These are phyloP conservation scores for Amblyopsis hoosieri DNA, from an alignment of 2,797 vertebrate species.

Conservation along the genomic window DNA sequence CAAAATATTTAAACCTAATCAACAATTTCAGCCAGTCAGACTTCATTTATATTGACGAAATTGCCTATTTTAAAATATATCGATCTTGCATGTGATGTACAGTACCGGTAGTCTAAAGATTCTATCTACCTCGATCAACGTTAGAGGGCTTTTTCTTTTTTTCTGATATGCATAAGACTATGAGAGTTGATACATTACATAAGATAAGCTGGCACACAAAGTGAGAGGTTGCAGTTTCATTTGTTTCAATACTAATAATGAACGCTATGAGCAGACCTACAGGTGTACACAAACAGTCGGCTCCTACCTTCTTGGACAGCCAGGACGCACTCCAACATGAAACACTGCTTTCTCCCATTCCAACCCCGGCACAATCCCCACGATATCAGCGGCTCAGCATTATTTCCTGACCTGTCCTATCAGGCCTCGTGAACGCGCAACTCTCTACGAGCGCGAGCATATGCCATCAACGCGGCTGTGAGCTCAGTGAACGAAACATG, in stretches of 20 bases:
- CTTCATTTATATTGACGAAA: background rate
- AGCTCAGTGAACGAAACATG: background rate
- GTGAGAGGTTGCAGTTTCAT: constrained; percentile 30
- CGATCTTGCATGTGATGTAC: constrained; percentile 26
- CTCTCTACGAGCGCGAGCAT: constrained; percentile 47
- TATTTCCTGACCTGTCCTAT: constrained; percentile 59
- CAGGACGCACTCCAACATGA: constrained; percentile 44
- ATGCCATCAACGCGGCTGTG: constrained; percentile 35
- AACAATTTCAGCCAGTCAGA: background rate
- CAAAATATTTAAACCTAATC: no score
- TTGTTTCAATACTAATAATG: constrained; percentile 23
- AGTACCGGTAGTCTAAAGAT: constrained; percentile 3
- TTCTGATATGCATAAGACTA: constrained; percentile 62
- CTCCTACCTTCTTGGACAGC: constrained; percentile 42
- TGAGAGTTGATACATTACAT: constrained; percentile 72
- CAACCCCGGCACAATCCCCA: constrained; percentile 51
- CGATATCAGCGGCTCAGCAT: constrained; percentile 64
- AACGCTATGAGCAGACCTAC: constrained; percentile 4
- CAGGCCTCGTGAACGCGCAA: constrained; percentile 63
- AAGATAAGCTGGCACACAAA: constrained; percentile 68
- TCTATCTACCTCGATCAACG: constrained; percentile 53
- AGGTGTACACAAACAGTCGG: constrained; percentile 26
- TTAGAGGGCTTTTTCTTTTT: constrained; percentile 72
- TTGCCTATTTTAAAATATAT: background rate
- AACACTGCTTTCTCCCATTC: constrained; percentile 29